Percentiles rank a stretch among this genome's conserved stretches.
phyloP scores from a whole-genome alignment of 2,113 vertebrate genomes.

The Collichthys lucidus region DNA sequence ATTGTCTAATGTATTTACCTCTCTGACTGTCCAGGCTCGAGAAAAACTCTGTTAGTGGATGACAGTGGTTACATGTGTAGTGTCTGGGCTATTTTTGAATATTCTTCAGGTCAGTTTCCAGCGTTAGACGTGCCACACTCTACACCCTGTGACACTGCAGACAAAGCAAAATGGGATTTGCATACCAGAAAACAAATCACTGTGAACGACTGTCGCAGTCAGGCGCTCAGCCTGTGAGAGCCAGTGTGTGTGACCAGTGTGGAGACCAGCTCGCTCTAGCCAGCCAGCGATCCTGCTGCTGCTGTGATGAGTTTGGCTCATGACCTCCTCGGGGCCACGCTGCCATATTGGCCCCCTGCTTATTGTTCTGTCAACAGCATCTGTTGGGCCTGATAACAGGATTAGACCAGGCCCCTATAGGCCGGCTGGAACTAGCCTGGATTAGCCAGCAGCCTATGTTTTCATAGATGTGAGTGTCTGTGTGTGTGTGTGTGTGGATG shows the following conservation, averaged over 20 bases:
- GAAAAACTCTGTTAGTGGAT: neutral
- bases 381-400: constrained; percentile 83
- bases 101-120: neutral
- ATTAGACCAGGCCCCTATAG: constrained; percentile 80
- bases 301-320: constrained; percentile 75
- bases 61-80: neutral
- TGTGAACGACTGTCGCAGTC: constrained; percentile 14
- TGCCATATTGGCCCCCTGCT: constrained; percentile 65
- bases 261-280: constrained; percentile 35
- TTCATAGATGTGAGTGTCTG: constrained; percentile 45
- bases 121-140: neutral
- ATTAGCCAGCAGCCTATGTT: constrained; percentile 68
- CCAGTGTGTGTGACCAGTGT: constrained; percentile 55
- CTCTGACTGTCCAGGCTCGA: neutral
- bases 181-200: constrained; percentile 32
- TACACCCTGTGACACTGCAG: constrained; percentile 10
- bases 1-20: constrained; percentile 1
- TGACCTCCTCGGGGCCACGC: constrained; percentile 72
- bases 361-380: constrained; percentile 84
- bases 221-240: constrained; percentile 26
- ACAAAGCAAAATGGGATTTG: constrained; percentile 41
- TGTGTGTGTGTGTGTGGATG: constrained; percentile 42
- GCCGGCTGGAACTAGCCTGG: constrained; percentile 65
- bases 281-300: constrained; percentile 70
- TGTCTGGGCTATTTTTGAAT: neutral